These are phyloP conservation scores for Chionomys nivalis DNA, from an alignment of 2,113 vertebrate species.

Conservation along the genomic window DNA sequence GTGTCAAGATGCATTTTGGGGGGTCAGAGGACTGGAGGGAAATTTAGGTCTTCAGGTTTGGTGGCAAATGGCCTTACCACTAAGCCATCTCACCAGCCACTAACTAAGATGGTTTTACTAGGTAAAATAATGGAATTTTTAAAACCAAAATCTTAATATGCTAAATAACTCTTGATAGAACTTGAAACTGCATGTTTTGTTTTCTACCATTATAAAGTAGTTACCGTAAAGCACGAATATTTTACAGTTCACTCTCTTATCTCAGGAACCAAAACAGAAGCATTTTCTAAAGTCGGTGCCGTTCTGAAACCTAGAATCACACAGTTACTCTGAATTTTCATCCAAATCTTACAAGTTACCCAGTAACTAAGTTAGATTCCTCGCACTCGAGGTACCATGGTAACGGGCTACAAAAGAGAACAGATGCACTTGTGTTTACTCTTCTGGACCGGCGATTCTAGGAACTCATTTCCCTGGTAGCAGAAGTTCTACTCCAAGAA, in stretches of 20 bases:
- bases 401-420: not conserved
- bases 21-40: not conserved
- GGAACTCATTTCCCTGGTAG: not conserved
- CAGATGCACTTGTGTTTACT: not conserved
- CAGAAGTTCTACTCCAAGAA: not conserved
- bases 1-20: not conserved
- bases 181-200: conserved; percentile 2
- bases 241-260: conserved; percentile 31
- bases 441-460: not conserved
- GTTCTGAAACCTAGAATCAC: conserved; percentile 7
- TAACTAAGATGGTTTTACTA: conserved; percentile 1
- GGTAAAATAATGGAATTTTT: not conserved
- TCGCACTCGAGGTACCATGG: not conserved
- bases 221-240: not conserved
- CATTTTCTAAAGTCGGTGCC: not conserved
- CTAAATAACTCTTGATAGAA: conserved; percentile 57
- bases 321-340: not conserved
- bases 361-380: not conserved
- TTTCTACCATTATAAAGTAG: not conserved
- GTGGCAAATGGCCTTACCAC: not conserved
- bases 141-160: conserved; percentile 47
- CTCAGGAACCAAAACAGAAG: conserved; percentile 42
- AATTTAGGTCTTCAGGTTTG: no score
- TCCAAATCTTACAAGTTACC: conserved; percentile 7
- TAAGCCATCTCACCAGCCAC: not conserved